Conservation (phyloP, 2,113 vertebrate species). For the Upupa epops region DNA sequence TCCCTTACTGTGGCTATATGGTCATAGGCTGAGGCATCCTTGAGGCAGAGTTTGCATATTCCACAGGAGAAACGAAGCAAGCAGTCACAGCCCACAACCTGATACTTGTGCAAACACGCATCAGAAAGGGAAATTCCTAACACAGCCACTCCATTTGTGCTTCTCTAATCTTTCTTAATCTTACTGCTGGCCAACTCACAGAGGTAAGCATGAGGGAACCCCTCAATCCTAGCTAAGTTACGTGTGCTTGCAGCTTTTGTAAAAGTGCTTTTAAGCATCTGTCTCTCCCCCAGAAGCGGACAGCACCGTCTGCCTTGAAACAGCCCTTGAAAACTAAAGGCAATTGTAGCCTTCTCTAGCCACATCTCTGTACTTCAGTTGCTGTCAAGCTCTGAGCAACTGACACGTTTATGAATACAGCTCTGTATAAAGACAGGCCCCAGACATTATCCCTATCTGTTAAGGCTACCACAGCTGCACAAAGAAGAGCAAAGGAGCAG, state of each 20-base stretch:
- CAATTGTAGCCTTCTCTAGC: neutral
- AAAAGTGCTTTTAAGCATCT: neutral
- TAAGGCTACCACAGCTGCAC: neutral
- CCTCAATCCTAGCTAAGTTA: neutral
- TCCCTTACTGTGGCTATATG: neutral
- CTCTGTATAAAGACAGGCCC: neutral
- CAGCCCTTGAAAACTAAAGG: neutral
- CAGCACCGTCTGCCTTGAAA: neutral
- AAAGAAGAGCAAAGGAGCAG: neutral
- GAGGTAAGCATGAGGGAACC: neutral
- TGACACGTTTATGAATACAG: neutral
- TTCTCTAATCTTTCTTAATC: neutral
- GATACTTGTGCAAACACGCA: neutral
- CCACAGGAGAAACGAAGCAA: neutral
- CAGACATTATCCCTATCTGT: neutral
- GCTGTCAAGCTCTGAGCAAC: neutral
- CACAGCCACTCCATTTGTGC: neutral
- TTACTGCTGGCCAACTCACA: neutral
- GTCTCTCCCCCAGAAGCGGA: neutral
- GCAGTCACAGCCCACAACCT: neutral
- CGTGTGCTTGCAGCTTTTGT: neutral
- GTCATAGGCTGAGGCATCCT: neutral
- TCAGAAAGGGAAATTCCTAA: neutral
- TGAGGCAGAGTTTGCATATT: neutral
- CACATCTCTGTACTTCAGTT: fast-evolving